Conservation (phyloP, 2,797 vertebrate genomes). For the Synaphobranchus kaupii region DNA sequence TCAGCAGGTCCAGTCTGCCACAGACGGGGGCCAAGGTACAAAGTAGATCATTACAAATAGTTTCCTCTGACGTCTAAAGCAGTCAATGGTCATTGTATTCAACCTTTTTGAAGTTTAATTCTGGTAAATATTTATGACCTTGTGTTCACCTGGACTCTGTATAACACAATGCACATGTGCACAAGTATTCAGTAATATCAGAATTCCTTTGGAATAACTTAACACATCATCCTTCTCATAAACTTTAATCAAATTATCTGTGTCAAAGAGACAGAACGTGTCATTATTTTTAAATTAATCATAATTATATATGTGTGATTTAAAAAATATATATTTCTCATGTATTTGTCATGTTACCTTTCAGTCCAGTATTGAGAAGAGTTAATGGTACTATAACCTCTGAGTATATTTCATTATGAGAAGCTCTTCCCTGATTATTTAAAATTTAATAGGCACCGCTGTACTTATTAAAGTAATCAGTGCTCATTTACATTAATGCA, state of each 20-base stretch:
- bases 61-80: not conserved
- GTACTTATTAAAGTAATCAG: slow-evolving; percentile 69
- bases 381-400: slow-evolving; percentile 65
- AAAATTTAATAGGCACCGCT: slow-evolving; percentile 70
- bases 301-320: slow-evolving; percentile 48
- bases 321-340: slow-evolving; percentile 47
- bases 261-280: slow-evolving; percentile 15
- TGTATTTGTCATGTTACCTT: slow-evolving; percentile 63
- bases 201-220: not conserved
- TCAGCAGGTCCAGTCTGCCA: not conserved
- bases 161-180: not conserved
- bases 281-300: slow-evolving; percentile 43
- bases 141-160: not conserved
- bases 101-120: not conserved
- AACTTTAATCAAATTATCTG: not conserved
- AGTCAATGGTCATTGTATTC: not conserved
- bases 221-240: not conserved
- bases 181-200: not conserved
- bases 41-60: slow-evolving; percentile 22
- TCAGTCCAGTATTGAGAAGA: slow-evolving; percentile 61
- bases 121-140: not conserved
- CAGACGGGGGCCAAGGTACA: not conserved
- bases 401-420: slow-evolving; percentile 72
- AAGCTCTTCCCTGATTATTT: slow-evolving; percentile 66
- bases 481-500: slow-evolving; percentile 63